Evolutionary conservation across 2,113 vertebrate species (phyloP).

Genomic region (Colaptes auratus): DNA sequence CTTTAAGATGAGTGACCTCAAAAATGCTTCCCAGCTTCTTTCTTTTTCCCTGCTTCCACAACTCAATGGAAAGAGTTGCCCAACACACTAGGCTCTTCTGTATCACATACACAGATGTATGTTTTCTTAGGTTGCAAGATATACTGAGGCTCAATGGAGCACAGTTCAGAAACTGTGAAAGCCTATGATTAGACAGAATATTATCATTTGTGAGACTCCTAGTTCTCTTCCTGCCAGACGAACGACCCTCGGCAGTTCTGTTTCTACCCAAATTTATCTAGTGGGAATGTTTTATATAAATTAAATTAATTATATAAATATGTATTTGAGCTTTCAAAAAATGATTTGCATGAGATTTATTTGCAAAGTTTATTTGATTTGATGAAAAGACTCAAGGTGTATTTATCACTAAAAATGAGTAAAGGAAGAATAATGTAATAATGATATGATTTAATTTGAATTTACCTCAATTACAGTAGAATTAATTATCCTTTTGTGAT

Average conservation of each 20-base stretch:
- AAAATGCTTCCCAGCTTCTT: neutral
- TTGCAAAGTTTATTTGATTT: neutral
- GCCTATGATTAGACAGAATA: neutral
- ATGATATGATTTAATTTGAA: neutral
- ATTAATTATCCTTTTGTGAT: neutral
- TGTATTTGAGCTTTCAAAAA: neutral
- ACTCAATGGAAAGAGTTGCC: neutral
- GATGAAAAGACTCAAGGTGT: neutral
- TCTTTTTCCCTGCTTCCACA: neutral
- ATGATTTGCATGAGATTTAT: neutral
- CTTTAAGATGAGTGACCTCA: neutral
- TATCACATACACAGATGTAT: rapidly evolving
- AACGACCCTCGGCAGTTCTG: neutral
- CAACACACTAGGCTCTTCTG: neutral
- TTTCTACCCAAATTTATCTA: neutral
- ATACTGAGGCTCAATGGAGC: neutral
- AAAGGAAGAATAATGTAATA: neutral
- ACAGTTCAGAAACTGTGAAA: neutral
- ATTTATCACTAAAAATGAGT: neutral
- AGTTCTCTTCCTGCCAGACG: neutral
- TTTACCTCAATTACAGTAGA: neutral
- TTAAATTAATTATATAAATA: neutral
- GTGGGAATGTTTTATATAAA: neutral
- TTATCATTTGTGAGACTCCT: rapidly evolving
- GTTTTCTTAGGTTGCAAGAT: neutral